phyloP scores from a whole-genome alignment of 2,113 vertebrate species.

The Saguinus midas region DNA sequence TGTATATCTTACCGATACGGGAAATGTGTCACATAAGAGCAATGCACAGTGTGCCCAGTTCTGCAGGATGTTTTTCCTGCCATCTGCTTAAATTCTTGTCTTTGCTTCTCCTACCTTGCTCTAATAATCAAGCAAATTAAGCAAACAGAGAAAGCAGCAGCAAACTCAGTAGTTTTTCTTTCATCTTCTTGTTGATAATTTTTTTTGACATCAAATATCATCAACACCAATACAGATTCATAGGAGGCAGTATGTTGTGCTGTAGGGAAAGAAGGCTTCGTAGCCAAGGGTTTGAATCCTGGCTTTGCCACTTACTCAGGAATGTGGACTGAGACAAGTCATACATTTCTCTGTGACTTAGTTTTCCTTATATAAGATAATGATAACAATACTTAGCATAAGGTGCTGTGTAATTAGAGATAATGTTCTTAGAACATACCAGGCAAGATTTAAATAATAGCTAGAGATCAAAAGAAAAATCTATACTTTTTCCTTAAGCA shows the following conservation, averaged over 20 bases:
- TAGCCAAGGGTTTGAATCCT: background rate
- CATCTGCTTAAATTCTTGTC: background rate
- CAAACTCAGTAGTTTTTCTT: background rate
- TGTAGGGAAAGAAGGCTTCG: background rate
- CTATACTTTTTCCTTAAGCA: background rate
- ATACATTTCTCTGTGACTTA: background rate
- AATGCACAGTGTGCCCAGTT: background rate
- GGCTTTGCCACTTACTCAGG: background rate
- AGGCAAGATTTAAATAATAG: background rate
- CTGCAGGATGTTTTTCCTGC: background rate
- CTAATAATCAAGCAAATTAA: background rate
- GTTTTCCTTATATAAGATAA: background rate
- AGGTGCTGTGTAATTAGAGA: background rate
- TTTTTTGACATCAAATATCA: background rate
- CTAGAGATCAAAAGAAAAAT: background rate
- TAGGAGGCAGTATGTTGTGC: background rate
- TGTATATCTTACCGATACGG: background rate
- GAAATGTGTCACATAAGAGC: background rate
- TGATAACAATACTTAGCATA: background rate
- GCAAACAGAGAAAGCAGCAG: background rate
- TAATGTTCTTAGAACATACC: background rate
- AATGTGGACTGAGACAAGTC: background rate
- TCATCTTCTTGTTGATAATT: background rate
- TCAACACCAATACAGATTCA: background rate
- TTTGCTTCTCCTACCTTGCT: background rate